Evolutionary conservation across 1,140 invertebrate species (phyloP), one percentile per base, ranked within the genome.

Genomic region (Leptinotarsa lineolata): DNA sequence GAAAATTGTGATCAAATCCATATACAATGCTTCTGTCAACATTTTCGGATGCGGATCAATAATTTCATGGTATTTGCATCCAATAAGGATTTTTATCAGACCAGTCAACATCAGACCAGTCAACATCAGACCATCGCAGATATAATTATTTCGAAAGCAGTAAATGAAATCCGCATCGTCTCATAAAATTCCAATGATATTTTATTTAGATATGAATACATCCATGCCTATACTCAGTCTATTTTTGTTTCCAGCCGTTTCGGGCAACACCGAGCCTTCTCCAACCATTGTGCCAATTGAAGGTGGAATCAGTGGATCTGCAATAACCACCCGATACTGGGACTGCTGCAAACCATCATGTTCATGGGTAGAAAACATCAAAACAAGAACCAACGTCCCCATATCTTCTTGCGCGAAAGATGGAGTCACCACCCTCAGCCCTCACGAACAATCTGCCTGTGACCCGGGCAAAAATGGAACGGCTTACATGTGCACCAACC

Each of bases 301-400:
- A 44, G 61, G 60, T 21, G 72, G 75, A 16, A 66, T 21, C 15
- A 13, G 3, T 8, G 75, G 72, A 6, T n/a, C 58, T 0, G 64
- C 63, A n/a, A 67, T 68, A 20, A 76, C 75, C 24, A 69, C 72
- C 45, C 60, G 75, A 45, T 77, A 74, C 24, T 77, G 75, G 75
- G 75, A 77, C 45, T 77, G 75, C 59, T 77, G 75, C 58, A 77
- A 77, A 70, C 75, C 72, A 44, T 72, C 75, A 68, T 77, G 75
- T 66, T 58, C 72, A 4, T 77, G 75, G 75, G 11, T 12, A n/a
- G 75, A 63, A 48, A 67, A 72, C 61, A 18, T 30, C 61, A 63
- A 69, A 16, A 63, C n/a, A 8, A 63, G 6, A 63, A 13, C 20
- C 13, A 15, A 12, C 8, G 8, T 63, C 61, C 73, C 75, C 46